Conservation (phyloP, 2,888 invertebrate species). For the Hirudinaria manillensis region DNA sequence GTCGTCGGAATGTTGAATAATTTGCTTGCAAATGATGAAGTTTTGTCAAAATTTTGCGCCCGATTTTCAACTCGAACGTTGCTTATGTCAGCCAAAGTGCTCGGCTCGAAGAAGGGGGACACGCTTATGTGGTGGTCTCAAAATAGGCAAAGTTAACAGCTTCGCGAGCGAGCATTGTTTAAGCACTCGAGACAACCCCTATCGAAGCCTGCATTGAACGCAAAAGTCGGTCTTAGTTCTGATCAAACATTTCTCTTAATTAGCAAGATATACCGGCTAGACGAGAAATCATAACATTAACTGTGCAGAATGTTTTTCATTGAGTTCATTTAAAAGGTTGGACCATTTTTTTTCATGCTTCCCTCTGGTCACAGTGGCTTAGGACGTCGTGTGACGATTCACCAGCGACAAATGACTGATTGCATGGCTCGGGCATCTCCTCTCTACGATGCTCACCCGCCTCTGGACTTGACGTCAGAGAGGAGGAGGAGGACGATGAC, state of each 20-base stretch:
- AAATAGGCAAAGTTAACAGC: slow-evolving; percentile 13
- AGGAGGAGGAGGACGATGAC: neutral
- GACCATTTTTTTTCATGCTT: no score
- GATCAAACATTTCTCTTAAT: slow-evolving; percentile 1
- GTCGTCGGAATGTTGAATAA: no score
- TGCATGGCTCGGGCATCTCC: no score
- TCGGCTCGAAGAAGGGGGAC: neutral
- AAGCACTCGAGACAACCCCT: neutral
- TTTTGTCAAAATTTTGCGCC: no score
- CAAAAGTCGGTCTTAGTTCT: slow-evolving; percentile 8
- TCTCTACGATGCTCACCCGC: neutral
- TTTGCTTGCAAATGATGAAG: no score
- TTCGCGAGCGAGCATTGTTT: slow-evolving; percentile 5
- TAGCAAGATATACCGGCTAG: neutral
- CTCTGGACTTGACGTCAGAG: neutral
- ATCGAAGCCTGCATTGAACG: neutral
- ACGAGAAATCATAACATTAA: no score
- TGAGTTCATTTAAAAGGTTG: no score
- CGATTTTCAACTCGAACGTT: no score
- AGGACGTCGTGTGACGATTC: no score
- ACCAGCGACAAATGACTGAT: no score
- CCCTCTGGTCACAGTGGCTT: no score
- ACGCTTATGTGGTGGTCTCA: slow-evolving; percentile 1
- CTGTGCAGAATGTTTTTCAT: no score
- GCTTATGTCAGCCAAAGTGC: slow-evolving; percentile 5